Conservation (phyloP, 2,113 vertebrate species). For the Puffinus mauretanicus region DNA sequence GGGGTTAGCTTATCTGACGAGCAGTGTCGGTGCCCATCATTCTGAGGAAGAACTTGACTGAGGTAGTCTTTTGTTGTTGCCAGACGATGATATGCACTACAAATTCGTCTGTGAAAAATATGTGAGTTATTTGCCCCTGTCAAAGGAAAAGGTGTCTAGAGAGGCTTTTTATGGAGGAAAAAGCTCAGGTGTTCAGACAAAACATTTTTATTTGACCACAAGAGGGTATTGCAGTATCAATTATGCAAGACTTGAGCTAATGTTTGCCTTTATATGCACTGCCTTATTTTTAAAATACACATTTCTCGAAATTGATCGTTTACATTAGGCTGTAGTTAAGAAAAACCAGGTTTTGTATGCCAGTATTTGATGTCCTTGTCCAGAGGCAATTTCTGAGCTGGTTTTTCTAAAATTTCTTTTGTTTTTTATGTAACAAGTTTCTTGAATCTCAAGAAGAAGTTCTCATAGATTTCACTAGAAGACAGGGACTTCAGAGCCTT, state of each 20-base stretch:
- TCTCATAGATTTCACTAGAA: background rate
- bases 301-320: background rate
- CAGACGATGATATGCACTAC: background rate
- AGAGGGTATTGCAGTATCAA: conserved; percentile 55
- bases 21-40: background rate
- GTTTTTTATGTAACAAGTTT: background rate
- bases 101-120: background rate
- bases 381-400: background rate
- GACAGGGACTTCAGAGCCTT: background rate
- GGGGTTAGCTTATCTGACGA: background rate
- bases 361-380: background rate
- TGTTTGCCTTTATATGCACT: background rate
- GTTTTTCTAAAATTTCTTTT: background rate
- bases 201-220: conserved; percentile 38
- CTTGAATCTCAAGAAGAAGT: background rate
- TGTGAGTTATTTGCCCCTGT: background rate
- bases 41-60: background rate
- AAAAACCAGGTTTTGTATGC: background rate
- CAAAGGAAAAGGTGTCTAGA: background rate
- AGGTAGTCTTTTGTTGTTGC: background rate
- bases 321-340: background rate
- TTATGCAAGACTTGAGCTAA: background rate
- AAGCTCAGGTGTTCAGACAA: background rate
- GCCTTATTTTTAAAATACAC: background rate
- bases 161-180: background rate